Evolutionary conservation across 2,797 vertebrate species (phyloP).

Genomic region (Hippocampus kuda): DNA sequence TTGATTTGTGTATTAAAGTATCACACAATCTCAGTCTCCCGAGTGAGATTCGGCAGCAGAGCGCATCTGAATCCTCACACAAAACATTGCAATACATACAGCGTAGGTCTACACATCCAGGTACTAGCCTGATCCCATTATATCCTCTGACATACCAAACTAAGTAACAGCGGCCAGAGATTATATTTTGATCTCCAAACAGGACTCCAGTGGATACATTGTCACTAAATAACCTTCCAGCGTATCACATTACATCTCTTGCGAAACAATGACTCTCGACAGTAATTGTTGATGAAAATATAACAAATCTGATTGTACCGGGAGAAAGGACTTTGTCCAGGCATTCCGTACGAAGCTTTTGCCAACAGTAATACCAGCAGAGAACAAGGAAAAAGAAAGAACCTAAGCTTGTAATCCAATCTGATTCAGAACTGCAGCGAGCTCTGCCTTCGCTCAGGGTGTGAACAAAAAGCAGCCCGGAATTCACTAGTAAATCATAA

Average conservation of each 20-base stretch:
- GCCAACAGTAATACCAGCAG: neutral
- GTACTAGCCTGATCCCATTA: neutral
- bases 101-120: neutral
- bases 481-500: slow-evolving; percentile 3
- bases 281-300: neutral
- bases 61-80: neutral
- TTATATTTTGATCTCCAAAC: neutral
- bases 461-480: slow-evolving; percentile 4
- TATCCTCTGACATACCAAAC: neutral
- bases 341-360: neutral
- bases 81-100: neutral
- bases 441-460: neutral
- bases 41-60: neutral
- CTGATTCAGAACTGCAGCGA: neutral
- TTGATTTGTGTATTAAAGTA: slow-evolving; percentile 2
- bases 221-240: neutral
- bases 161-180: neutral
- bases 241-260: neutral
- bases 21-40: slow-evolving; percentile 1
- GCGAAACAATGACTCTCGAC: neutral
- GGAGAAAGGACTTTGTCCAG: neutral
- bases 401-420: slow-evolving; percentile 5
- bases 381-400: neutral
- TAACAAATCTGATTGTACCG: neutral
- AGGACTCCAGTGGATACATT: neutral